Conservation (phyloP, 1,140 invertebrate genomes). For the Drosophila nasuta region DNA sequence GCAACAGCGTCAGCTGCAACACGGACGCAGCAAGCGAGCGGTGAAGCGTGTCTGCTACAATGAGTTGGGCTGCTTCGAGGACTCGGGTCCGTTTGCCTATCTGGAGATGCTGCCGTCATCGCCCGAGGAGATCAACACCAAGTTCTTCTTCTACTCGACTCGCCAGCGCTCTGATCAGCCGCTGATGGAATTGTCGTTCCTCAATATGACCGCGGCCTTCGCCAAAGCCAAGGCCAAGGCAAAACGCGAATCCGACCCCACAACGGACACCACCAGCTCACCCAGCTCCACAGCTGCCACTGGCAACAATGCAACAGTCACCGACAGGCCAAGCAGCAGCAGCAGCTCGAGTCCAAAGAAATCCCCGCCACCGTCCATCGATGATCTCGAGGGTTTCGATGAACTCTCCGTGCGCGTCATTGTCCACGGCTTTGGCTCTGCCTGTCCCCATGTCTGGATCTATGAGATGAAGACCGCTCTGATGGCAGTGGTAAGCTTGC, state of each 20-base stretch:
- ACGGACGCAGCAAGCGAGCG: constrained; percentile 86
- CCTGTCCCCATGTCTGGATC: constrained; percentile 95
- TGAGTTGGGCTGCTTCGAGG: constrained; percentile 96
- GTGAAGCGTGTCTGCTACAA: constrained; percentile 94
- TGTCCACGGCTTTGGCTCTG: constrained; percentile 97
- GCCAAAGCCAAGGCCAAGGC: constrained; percentile 51
- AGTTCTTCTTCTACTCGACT: constrained; percentile 89
- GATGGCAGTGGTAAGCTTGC: constrained; percentile 91
- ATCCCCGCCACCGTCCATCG: constrained; percentile 52
- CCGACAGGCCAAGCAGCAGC: constrained; percentile 37
- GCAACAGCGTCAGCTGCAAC: constrained; percentile 37
- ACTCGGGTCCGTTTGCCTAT: constrained; percentile 95
- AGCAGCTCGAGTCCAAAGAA: constrained; percentile 51
- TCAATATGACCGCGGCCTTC: constrained; percentile 87
- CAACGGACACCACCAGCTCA: constrained; percentile 22
- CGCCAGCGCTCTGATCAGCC: constrained; percentile 88
- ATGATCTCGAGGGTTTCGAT: constrained; percentile 79
- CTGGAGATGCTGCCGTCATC: constrained; percentile 94
- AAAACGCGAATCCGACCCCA: constrained; percentile 53
- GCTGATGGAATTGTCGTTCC: constrained; percentile 88
- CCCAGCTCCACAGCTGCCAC: background rate
- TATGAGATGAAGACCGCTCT: constrained; percentile 96
- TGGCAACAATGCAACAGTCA: constrained; percentile 15
- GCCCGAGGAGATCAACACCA: constrained; percentile 95
- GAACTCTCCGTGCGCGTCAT: constrained; percentile 93